Percentiles rank a stretch among this genome's conserved stretches.
These are phyloP conservation scores for Cloeon dipterum DNA, from an alignment of 2,888 invertebrate species.

Conservation along the genomic window DNA sequence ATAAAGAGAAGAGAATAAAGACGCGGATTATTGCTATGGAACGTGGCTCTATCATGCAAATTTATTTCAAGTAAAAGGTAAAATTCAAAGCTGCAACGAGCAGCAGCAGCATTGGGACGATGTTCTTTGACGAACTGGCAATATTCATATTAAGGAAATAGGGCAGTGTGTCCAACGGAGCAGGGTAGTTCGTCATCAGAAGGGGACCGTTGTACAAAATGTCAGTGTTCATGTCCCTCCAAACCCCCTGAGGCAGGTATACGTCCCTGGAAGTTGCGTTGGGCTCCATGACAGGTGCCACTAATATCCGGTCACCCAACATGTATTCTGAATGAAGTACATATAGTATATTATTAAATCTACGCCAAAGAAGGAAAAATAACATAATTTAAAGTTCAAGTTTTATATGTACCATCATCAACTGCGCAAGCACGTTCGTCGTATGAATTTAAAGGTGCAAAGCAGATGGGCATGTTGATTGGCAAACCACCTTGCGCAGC, in stretches of 20 bases:
- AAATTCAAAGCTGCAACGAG: too few relatives aligned
- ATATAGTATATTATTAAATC: not conserved
- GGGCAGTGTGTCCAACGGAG: conserved; percentile 41
- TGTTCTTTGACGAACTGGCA: too few relatives aligned
- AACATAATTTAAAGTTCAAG: too few relatives aligned
- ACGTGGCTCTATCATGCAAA: too few relatives aligned
- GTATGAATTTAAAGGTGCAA: conserved; percentile 20
- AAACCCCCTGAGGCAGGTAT: conserved; percentile 49
- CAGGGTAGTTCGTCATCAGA: conserved; percentile 37
- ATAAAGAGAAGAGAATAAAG: too few relatives aligned
- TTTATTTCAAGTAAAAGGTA: too few relatives aligned
- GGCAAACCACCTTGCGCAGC: conserved; percentile 38
- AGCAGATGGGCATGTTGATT: conserved; percentile 67
- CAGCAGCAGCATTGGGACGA: too few relatives aligned
- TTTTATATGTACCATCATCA: conserved; percentile 20
- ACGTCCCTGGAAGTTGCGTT: conserved; percentile 37
- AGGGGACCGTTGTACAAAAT: conserved; percentile 27
- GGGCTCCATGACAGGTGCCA: conserved; percentile 49
- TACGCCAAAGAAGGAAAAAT: not conserved
- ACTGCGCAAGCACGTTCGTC: conserved; percentile 30
- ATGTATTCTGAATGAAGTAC: conserved; percentile 37
- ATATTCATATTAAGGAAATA: conserved; percentile 32
- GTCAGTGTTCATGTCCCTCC: conserved; percentile 28
- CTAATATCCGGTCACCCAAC: conserved; percentile 50
- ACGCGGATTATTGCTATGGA: too few relatives aligned